Percentiles rank a stretch among this genome's conserved stretches.
Conservation (phyloP, 2,888 invertebrate species). For the Andrena trimmerana region DNA sequence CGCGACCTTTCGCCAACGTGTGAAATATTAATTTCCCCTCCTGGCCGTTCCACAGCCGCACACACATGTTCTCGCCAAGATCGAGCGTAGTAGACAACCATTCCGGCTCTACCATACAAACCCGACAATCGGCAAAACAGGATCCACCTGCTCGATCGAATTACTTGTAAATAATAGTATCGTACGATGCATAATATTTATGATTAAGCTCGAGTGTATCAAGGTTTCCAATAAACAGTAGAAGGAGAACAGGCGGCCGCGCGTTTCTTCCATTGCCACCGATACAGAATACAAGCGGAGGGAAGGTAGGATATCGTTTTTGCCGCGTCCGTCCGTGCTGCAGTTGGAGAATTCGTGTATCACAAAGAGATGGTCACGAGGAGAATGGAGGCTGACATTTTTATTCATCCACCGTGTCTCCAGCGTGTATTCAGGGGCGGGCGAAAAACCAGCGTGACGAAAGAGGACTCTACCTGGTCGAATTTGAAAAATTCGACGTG, state of each 20-base stretch:
- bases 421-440: background rate
- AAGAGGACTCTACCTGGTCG: conserved; percentile 66
- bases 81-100: conserved; percentile 12
- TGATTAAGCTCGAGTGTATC: conserved; percentile 80
- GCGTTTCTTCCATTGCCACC: background rate
- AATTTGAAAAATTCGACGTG: conserved; percentile 69
- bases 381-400: conserved; percentile 20
- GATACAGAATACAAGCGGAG: background rate
- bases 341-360: background rate
- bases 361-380: background rate
- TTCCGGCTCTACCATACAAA: background rate
- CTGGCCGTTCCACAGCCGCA: conserved; percentile 78
- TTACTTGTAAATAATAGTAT: conserved; percentile 81
- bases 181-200: conserved; percentile 78
- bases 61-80: conserved; percentile 24
- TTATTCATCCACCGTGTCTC: conserved; percentile 4
- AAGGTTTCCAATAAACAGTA: conserved; percentile 81
- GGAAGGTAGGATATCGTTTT: background rate
- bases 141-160: conserved; percentile 69
- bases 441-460: conserved; percentile 65
- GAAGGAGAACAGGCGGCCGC: conserved; percentile 45
- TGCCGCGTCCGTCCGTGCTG: background rate
- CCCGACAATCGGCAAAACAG: conserved; percentile 54
- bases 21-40: conserved; percentile 84
- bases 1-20: conserved; percentile 54